Base-by-base conservation (phyloP, 2,888 invertebrate genomes). In the Megastigmus dorsalis region DNA sequence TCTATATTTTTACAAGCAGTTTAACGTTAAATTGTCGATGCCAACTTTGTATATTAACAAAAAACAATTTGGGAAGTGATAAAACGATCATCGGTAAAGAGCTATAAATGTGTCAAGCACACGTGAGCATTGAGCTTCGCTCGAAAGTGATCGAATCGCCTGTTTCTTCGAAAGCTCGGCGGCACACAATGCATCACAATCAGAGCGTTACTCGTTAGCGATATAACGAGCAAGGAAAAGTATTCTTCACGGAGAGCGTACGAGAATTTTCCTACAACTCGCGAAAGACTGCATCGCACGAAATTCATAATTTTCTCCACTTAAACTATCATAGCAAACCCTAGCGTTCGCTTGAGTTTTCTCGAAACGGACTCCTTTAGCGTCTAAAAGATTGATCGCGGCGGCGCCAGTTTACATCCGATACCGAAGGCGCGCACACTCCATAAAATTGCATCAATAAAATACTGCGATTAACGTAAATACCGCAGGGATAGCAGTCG, bases 121-220 rank as follows among this genome's bases (percentile, higher is more conserved):
- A n/a, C n/a, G n/a, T n/a, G n/a, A 28, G 23, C 36, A 57, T 59
- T 15, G 38, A 20, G 33, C 38, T 60, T 55, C 10, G 26, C 48
- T 59, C 10, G 50, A 65, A 65, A 72, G 57, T 59, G 55, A 52
- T 54, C 15, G 72, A 52, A 59, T 48, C 23, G 15, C 52, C 57
- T 38, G 55, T 48, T 28, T 50, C 57, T 4, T 10, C 36, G 15
- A 59, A 38, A 23, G 2, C 36, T 28, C 13, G 18, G n/a, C n/a
- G n/a, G n/a, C n/a, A n/a, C n/a, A n/a, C n/a, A 10, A 3, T n/a
- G 6, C 30, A 30, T n/a, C 23, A 59, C n/a, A 72, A 72, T 66
- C 59, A 66, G 57, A 65, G 65, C 65, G 59, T 59, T 59, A 72
- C 59, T 72, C 18, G 59, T 65, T 65, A 57, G 45, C 52, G 50